Evolutionary conservation across 2,113 vertebrate genomes (phyloP), one percentile per base, ranked within the genome.

Genomic region (Anser brachyrhynchus): DNA sequence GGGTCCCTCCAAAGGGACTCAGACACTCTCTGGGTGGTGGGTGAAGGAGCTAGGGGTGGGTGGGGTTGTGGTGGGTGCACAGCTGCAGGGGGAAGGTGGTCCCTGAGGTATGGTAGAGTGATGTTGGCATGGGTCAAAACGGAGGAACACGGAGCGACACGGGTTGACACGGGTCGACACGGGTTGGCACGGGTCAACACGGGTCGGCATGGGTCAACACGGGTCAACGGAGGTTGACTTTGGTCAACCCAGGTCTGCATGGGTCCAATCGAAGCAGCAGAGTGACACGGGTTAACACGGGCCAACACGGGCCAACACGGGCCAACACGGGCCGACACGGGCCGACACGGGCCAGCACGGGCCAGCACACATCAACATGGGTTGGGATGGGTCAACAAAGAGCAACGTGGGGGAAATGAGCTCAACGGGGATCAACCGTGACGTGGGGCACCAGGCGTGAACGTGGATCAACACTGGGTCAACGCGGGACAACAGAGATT

Each of bases 131-230:
- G 44, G 44, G 44, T 44, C 44, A 6, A 44, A 44, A 44, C 18
- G 44, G 44, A 44, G 44, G 16, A 17, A 44, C 44, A 21, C 1
- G 9, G 39, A 39, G 39, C 39, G 39, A 39, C 39, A 39, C 10
- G 39, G 39, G 39, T 39, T 10, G 10, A 39, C 39, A 39, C 39
- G 39, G 51, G 35, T 31, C 26, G 5, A 20, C 52, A 23, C 5
- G 3, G 10, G 2, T 6, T 23, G 11, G 25, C 19, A 39, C 0
- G 6, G 43, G 13, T 29, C 41, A 49, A 35, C 22, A 29, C 0
- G 2, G 10, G 2, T 26, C 23, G 21, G 16, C 20, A 49, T 19
- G 9, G 46, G 5, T 46, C 44, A 43, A 74, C 22, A 11, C 1
- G 6, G 69, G 18, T 39, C 25, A 39, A 49, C 20, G 39, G 19